Evolutionary conservation across 2,888 invertebrate species (phyloP), one percentile per base, ranked within the genome.

Genomic region (Mellilla xanthometata): DNA sequence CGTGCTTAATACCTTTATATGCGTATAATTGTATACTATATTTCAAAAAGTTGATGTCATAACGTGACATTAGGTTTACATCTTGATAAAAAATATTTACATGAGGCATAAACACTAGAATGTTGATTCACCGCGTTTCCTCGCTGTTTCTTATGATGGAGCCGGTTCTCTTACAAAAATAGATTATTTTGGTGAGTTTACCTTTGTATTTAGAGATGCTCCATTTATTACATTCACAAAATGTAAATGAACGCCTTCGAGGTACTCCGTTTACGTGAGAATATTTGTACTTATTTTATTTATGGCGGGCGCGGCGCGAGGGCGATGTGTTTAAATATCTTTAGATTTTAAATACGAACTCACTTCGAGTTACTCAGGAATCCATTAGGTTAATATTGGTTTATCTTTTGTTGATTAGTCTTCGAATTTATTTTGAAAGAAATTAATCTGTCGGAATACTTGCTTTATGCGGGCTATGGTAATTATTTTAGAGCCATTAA

Each of bases 271-370:
- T 85, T 87, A 87, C 88, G 88, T 89, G 88, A 89, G 87, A 88
- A 88, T 88, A 89, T 89, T 86, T 87, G 82, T 88, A 86, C 88
- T 88, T 87, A 85, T 87, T 87, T 88, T 85, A 88, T 89, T 88
- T 88, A 88, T 86, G 87, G 87, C 72, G 67, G 67, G 78, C 73
- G 72, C 69, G 69, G 75, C 28, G 79, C 82, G 82, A 82, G 81
- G 83, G 83, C 76, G 84, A 81, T 85, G 81, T 79, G 81, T 84
- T 86, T 79, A 87, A 87, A 87, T 87, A 87, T 84, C 85, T 87
- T 77, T 68, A 79, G 78, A 86, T 86, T 88, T 69, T 80, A 82
- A 84, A 86, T 81, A 79, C 76, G 77, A 70, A 74, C 73, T 82
- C 67, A 80, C 73, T 76, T 72, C 62, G 74, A 81, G 74, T 81